phyloP scores from a whole-genome alignment of 2,888 invertebrate genomes.

The Ligdia adustata region DNA sequence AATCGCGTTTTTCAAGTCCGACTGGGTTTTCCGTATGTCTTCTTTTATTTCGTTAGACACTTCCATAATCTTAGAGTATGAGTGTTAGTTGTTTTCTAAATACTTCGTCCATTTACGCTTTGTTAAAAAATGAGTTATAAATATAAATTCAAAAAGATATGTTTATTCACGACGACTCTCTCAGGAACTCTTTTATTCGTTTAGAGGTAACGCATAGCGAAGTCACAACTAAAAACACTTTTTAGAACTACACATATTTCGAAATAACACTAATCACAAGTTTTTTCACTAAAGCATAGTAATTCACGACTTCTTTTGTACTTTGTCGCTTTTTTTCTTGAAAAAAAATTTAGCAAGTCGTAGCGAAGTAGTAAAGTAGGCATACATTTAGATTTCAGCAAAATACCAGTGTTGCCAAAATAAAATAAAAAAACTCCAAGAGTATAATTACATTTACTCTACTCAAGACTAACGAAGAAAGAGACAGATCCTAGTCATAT shows the following conservation, averaged over 20 bases:
- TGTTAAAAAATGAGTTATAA: not conserved
- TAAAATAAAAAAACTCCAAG: too few relatives aligned
- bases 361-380: not conserved
- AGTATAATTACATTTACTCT: too few relatives aligned
- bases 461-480: too few relatives aligned
- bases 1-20: conserved; percentile 85
- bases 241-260: conserved; percentile 11
- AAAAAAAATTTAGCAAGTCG: conserved; percentile 2
- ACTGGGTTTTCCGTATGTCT: conserved; percentile 85
- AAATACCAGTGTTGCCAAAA: not conserved
- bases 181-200: conserved; percentile 11
- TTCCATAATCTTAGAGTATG: conserved; percentile 73
- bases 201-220: conserved; percentile 9
- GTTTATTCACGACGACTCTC: conserved; percentile 13
- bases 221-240: conserved; percentile 12
- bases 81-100: too few relatives aligned
- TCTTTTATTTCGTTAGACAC: conserved; percentile 85
- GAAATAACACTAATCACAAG: not conserved
- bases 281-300: not conserved
- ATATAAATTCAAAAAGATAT: conserved; percentile 22
- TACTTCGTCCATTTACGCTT: too few relatives aligned
- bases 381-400: not conserved
- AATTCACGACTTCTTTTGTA: conserved; percentile 1
- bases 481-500: too few relatives aligned
- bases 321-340: conserved; percentile 2